Base-by-base conservation (phyloP, 53 echinoderm and acorn worm species). In the Holothuria scabra region DNA sequence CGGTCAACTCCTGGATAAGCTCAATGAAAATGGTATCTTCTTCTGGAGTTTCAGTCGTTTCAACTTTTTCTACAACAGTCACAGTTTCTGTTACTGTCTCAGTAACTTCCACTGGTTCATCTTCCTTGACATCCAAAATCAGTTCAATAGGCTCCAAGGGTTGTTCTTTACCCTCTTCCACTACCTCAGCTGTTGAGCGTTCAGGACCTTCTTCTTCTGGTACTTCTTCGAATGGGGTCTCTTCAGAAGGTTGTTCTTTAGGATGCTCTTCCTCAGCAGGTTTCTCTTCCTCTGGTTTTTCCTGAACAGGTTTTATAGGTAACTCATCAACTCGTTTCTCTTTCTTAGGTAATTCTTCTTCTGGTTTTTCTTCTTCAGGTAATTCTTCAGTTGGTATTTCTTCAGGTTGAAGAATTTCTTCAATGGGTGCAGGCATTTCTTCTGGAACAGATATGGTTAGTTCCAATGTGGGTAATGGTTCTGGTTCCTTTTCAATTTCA, bases 1-100 rank as follows among this genome's bases (percentile, higher is more conserved):
- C 95, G 49, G 60, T 68, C 9, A 92, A 62, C 57, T 92, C 84
- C 12, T 83, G 66, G 25, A 86, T 76, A 28, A 91, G 49, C 28
- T 88, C 80, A 79, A 91, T 84, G 52, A 88, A 85, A 61, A 74
- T 79, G 72, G 57, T 84, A 6, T 59, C 75, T 46, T 48, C 59
- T 48, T 79, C 81, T 29, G 85, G 85, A 48, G 46, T 74, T 65
- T 79, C 58, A 31, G 74, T 49, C 23, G 69, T 74, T 33, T 59
- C 59, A n/a, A 58, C 68, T 62, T 85, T 60, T 23, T 52, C 64
- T 24, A 52, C 56, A 22, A 46, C 76, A 33, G 84, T 84, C 22
- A 84, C 71, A 19, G 71, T 71, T 22, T 46, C 33, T 52, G 69
- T 71, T 37, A 58, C 84, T 70, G 71, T 70, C 52, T 23, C 52